Evolutionary conservation across 1,140 invertebrate species (phyloP).

Genomic region (roundworm (Caenorhabditis elegans)): DNA sequence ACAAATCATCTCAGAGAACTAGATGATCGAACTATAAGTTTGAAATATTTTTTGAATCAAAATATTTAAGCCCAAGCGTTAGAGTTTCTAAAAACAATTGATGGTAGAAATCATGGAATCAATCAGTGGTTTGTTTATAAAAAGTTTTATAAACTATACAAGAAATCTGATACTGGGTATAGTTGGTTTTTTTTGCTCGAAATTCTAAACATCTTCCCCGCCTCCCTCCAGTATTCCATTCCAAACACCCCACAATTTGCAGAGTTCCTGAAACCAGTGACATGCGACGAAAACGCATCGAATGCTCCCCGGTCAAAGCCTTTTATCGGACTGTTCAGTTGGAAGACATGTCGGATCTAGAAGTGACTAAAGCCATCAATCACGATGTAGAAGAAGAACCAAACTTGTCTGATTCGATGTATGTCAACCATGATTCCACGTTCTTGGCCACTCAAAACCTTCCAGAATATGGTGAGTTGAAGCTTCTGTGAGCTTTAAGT

Average conservation of each 20-base stretch:
- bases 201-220: background rate
- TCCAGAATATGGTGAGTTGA: conserved; percentile 40
- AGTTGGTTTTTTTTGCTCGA: no score
- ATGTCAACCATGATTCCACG: conserved; percentile 44
- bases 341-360: conserved; percentile 34
- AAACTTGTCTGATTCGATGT: conserved; percentile 48
- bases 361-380: conserved; percentile 19
- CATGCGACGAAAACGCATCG: conserved; percentile 35
- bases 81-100: no score
- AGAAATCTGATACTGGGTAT: background rate
- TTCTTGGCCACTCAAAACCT: background rate
- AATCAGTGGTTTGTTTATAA: background rate
- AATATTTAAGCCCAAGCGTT: no score
- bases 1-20: background rate
- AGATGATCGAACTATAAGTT: background rate
- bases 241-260: conserved; percentile 22
- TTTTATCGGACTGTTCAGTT: conserved; percentile 44
- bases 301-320: conserved; percentile 40
- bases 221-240: background rate
- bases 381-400: conserved; percentile 23
- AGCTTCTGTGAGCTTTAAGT: background rate
- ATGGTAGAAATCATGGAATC: no score
- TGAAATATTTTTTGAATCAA: no score
- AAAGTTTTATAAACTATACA: conserved; percentile 2
- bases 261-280: conserved; percentile 16